These are phyloP conservation scores for Tachysurus vachellii DNA, from an alignment of 2,113 vertebrate species.

Conservation along the genomic window DNA sequence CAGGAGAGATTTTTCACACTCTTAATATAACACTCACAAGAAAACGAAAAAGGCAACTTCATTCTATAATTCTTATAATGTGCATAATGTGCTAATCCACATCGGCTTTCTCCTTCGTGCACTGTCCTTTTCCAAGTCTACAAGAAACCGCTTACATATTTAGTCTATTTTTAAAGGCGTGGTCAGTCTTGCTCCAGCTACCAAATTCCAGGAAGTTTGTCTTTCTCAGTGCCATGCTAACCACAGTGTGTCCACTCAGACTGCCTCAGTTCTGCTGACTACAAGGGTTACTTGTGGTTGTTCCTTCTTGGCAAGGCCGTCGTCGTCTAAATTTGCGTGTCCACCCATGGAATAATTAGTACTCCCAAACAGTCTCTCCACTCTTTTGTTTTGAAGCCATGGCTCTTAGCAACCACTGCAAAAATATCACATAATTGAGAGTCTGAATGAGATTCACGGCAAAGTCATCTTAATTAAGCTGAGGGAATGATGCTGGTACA, in stretches of 20 bases:
- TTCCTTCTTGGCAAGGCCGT: conserved; percentile 28
- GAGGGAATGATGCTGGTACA: conserved; percentile 62
- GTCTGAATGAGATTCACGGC: conserved; percentile 62
- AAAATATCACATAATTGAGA: conserved; percentile 65
- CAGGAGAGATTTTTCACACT: background rate
- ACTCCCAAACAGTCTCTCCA: conserved; percentile 47
- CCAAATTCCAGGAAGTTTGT: conserved; percentile 48
- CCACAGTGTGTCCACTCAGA: conserved; percentile 34
- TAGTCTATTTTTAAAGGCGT: conserved; percentile 54
- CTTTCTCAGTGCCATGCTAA: conserved; percentile 34
- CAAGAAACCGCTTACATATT: conserved; percentile 45
- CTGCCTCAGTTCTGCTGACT: conserved; percentile 39
- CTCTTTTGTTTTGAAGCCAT: conserved; percentile 59
- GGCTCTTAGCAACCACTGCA: conserved; percentile 52
- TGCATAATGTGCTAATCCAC: conserved; percentile 37
- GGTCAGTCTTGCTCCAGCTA: conserved; percentile 49
- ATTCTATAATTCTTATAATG: conserved; percentile 19
- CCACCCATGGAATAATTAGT: conserved; percentile 62
- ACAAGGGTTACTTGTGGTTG: conserved; percentile 41
- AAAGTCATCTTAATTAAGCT: conserved; percentile 62
- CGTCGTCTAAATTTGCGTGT: conserved; percentile 51
- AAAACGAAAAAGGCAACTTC: conserved; percentile 26
- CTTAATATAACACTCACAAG: background rate
- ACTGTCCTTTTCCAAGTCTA: conserved; percentile 28
- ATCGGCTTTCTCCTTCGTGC: conserved; percentile 3